Conservation (phyloP, 2,888 invertebrate genomes). For the Drosophila algonquin region DNA sequence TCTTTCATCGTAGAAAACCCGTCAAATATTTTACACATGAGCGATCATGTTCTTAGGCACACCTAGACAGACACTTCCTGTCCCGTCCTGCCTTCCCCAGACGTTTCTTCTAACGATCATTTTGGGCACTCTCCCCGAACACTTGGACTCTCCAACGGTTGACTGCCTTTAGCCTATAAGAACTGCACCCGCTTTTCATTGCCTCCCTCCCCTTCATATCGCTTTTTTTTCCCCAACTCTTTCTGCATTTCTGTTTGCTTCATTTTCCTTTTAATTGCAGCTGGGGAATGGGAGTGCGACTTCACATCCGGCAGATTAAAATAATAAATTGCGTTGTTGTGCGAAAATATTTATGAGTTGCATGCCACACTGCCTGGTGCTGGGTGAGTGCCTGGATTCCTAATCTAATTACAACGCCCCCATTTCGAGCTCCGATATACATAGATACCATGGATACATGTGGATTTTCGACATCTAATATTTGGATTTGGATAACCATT, state of each 20-base stretch:
- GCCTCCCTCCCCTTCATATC: constrained; percentile 5
- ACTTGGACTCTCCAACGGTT: constrained; percentile 48
- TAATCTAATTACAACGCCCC: constrained; percentile 53
- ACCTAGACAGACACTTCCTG: constrained; percentile 61
- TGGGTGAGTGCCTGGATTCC: background rate
- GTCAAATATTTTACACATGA: constrained; percentile 74
- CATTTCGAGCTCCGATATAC: constrained; percentile 1
- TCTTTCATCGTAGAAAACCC: constrained; percentile 22
- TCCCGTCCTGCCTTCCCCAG: constrained; percentile 26
- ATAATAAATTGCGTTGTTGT: constrained; percentile 64
- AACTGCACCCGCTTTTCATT: constrained; percentile 33
- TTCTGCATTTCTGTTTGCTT: constrained; percentile 46
- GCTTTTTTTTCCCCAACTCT: constrained; percentile 5
- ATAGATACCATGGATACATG: constrained; percentile 11
- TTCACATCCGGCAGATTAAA: constrained; percentile 70
- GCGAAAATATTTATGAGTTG: constrained; percentile 69
- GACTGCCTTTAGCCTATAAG: constrained; percentile 56
- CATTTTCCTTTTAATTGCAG: constrained; percentile 56
- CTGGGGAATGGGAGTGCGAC: constrained; percentile 44
- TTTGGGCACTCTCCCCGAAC: constrained; percentile 39
- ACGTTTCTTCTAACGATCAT: constrained; percentile 47
- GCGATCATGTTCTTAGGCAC: constrained; percentile 65
- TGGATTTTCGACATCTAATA: constrained; percentile 26
- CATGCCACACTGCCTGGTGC: constrained; percentile 8
- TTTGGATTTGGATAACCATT: constrained; percentile 43